These are phyloP conservation scores for Apodemia mormo DNA, from an alignment of 2,888 invertebrate species.

Conservation along the genomic window DNA sequence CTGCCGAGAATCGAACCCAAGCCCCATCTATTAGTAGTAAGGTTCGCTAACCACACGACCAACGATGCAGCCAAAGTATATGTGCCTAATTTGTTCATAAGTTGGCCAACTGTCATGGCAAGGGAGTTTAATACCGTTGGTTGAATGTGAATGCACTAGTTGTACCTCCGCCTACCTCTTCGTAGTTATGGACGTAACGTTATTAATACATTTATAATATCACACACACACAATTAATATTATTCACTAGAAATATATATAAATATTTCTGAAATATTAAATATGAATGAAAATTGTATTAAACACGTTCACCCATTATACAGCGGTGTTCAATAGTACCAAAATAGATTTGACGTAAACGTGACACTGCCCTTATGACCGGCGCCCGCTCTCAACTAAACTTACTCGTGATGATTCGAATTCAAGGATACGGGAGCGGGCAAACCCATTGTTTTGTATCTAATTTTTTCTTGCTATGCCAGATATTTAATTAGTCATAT, in stretches of 20 bases:
- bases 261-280: neutral
- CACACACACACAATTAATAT: neutral
- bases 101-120: too few species aligned
- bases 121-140: too few species aligned
- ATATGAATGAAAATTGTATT: neutral
- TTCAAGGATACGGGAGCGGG: neutral
- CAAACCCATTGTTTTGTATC: neutral
- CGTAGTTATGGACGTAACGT: neutral
- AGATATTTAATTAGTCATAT: too few species aligned
- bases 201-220: neutral
- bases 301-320: neutral
- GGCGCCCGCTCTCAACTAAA: neutral
- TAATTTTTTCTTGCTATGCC: neutral
- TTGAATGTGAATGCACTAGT: neutral
- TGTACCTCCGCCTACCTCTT: neutral
- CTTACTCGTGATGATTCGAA: neutral
- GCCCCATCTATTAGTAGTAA: too few species aligned
- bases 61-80: too few species aligned
- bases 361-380: slow-evolving; percentile 27
- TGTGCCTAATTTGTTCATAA: too few species aligned
- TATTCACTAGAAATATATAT: neutral
- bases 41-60: too few species aligned
- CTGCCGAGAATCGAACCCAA: too few species aligned
- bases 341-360: slow-evolving; percentile 11
- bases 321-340: neutral